Conservation (phyloP, 2,797 vertebrate genomes). For the Lophotriccus pileatus region DNA sequence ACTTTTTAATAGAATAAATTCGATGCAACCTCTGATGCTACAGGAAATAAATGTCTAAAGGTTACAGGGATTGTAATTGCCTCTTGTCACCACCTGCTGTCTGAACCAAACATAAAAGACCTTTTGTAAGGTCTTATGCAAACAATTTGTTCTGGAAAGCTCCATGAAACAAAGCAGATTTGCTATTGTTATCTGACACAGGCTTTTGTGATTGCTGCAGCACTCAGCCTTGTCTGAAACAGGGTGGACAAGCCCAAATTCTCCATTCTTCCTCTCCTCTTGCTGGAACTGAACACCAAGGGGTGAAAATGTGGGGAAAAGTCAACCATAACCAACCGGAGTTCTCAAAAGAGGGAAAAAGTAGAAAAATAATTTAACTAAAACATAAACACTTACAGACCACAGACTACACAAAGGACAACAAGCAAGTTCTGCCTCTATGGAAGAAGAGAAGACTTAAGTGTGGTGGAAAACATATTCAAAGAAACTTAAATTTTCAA, state of each 20-base stretch:
- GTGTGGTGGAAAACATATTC: neutral
- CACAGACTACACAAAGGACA: neutral
- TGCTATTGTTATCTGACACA: neutral
- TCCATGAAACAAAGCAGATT: neutral
- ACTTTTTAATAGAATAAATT: neutral
- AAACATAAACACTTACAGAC: neutral
- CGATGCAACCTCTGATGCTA: neutral
- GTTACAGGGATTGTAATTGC: neutral
- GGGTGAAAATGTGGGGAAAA: accelerated
- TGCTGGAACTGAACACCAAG: neutral
- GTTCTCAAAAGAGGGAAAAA: neutral
- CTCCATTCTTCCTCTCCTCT: neutral
- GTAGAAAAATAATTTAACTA: neutral
- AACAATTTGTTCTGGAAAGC: neutral
- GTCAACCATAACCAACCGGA: neutral
- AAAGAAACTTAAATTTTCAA: too few species aligned
- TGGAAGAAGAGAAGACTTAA: neutral
- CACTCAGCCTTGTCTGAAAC: neutral
- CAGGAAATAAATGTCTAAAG: neutral
- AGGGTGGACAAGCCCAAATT: neutral
- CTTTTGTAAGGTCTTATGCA: constrained; percentile 20
- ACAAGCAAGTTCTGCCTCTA: neutral
- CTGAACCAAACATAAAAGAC: neutral
- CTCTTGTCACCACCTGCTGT: constrained; percentile 32
- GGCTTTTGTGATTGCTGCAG: neutral